phyloP scores from a whole-genome alignment of 2,113 vertebrate species.

The Galeopterus variegatus region DNA sequence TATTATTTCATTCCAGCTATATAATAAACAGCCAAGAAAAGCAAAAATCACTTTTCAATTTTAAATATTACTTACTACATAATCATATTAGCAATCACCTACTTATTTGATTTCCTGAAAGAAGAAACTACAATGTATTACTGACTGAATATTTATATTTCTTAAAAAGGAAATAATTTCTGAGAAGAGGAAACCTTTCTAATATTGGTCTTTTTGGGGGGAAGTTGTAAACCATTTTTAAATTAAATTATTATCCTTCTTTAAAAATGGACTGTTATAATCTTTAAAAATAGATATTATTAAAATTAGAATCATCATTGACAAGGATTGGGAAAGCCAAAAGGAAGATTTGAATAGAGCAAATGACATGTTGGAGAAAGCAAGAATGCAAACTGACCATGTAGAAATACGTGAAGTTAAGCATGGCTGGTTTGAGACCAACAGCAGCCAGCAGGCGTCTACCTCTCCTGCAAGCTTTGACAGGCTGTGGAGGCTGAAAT shows the following conservation, averaged over 20 bases:
- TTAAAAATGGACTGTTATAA: not conserved
- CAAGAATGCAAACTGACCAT: not conserved
- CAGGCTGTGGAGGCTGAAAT: not conserved
- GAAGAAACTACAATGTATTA: constrained; percentile 22
- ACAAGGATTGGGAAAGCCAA: not conserved
- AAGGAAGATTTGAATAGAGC: not conserved
- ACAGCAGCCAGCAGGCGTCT: not conserved
- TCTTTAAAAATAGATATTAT: constrained; percentile 35
- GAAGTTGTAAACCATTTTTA: not conserved
- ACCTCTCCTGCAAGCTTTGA: not conserved
- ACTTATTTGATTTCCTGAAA: constrained; percentile 63
- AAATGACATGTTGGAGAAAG: not conserved
- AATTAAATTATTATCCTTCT: not conserved
- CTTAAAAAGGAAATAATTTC: constrained; percentile 44
- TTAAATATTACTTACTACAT: constrained; percentile 38
- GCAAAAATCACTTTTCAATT: constrained; percentile 35
- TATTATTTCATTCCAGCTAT: not conserved
- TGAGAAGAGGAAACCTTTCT: constrained; percentile 25
- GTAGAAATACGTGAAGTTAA: not conserved
- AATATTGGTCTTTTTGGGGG: not conserved
- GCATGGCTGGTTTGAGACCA: not conserved
- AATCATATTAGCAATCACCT: constrained; percentile 55
- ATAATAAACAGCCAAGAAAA: constrained; percentile 37
- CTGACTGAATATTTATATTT: not conserved
- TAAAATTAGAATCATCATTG: not conserved